Evolutionary conservation across 2,888 invertebrate genomes (phyloP), one percentile per base, ranked within the genome.

Genomic region (Automeris io): DNA sequence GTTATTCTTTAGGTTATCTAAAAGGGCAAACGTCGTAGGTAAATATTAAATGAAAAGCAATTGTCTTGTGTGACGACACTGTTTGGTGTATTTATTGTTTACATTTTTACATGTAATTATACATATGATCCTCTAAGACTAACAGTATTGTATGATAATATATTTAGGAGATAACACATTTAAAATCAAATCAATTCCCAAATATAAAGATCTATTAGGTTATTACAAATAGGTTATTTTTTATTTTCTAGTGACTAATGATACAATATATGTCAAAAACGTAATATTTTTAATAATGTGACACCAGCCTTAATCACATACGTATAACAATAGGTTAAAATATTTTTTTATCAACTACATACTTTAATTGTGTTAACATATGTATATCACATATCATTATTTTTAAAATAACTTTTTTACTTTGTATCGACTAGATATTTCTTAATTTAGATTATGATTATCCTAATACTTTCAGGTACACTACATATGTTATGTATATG

Each of bases 301-400:
- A 32, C 22, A 37, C 13, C 25, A 25, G 9, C 13, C 32, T 16
- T n/a, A 13, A 5, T 62, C 68, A 73, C 66, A 68, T 61, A 61
- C 58, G 54, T 70, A 72, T 76, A 79, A 76, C 74, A 79, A 75
- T 72, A 29, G 16, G 13, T 29, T 62, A 68, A 58, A 64, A 73
- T 39, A 71, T 79, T 65, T 54, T 25, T 56, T 69, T 75, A 75
- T 65, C 45, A 66, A 54, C 81, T 85, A 83, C 74, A 52, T 61
- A 69, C 75, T 66, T 78, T 82, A 82, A 78, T 71, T 79, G 81
- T 83, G 79, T 85, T 80, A 82, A 65, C 46, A 29, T 3, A 29
- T 56, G 37, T 62, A 62, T 83, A 85, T 83, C 82, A 83, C 82
- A 83, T 79, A 70, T 66, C 69, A 65, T 74, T 31, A 35, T 35